phyloP scores from a whole-genome alignment of 2,888 invertebrate species.

The Palloptera scutellata region DNA sequence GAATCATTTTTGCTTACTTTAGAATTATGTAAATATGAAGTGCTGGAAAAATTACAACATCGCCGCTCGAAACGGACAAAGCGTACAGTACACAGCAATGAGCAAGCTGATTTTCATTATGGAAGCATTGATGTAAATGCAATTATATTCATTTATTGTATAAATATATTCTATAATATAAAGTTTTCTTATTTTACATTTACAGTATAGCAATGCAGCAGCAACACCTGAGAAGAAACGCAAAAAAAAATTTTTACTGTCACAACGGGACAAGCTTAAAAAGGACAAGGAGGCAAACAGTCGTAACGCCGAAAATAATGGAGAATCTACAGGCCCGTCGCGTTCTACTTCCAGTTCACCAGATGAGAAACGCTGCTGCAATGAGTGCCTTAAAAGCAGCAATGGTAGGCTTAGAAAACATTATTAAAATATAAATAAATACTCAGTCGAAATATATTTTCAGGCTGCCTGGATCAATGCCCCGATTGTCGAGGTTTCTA shows the following conservation, averaged over 20 bases:
- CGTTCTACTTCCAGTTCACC: constrained; percentile 50
- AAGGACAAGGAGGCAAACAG: constrained; percentile 49
- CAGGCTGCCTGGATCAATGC: constrained; percentile 44
- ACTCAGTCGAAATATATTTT: constrained; percentile 1
- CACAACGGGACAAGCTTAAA: constrained; percentile 55
- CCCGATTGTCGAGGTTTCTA: constrained; percentile 47
- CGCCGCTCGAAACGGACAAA: constrained; percentile 61
- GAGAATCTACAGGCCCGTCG: constrained; percentile 35
- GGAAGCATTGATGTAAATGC: constrained; percentile 56
- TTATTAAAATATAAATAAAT: neutral
- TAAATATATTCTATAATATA: constrained; percentile 4
- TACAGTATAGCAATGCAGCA: constrained; percentile 28
- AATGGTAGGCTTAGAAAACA: constrained; percentile 37
- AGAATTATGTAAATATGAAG: constrained; percentile 55
- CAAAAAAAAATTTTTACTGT: constrained; percentile 54
- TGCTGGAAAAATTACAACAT: constrained; percentile 54
- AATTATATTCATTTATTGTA: neutral
- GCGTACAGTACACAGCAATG: constrained; percentile 59
- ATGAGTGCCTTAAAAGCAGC: constrained; percentile 53
- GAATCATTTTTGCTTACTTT: constrained; percentile 59
- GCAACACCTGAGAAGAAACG: constrained; percentile 49
- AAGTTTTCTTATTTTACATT: constrained; percentile 22
- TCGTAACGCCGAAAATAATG: constrained; percentile 30
- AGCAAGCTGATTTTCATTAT: constrained; percentile 61
- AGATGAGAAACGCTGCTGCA: constrained; percentile 50